Evolutionary conservation across 2,113 vertebrate species (phyloP).

Genomic region (Takifugu bimaculatus): DNA sequence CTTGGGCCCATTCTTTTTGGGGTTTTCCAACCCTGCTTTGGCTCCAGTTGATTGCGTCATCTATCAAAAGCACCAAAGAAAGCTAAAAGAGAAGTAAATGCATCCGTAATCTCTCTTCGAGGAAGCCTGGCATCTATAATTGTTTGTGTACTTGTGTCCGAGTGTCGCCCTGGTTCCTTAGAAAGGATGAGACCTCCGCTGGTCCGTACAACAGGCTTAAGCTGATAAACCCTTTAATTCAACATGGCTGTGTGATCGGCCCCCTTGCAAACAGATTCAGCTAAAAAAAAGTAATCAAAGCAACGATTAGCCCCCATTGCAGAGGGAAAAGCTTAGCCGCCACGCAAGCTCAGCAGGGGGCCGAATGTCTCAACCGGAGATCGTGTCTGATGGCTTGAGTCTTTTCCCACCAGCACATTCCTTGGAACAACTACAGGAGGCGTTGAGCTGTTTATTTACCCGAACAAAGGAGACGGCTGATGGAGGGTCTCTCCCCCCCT

Average conservation of each 20-base stretch:
- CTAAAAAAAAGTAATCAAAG: constrained; percentile 71
- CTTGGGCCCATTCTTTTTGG: constrained; percentile 4
- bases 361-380: constrained; percentile 25
- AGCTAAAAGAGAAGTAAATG: constrained; percentile 32
- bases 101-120: constrained; percentile 64
- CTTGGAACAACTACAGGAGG: neutral
- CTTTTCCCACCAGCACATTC: constrained; percentile 32
- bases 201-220: constrained; percentile 75
- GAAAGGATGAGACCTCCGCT: constrained; percentile 66
- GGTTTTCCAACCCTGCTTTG: constrained; percentile 8
- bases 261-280: constrained; percentile 56
- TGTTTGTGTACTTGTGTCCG: constrained; percentile 67
- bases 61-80: constrained; percentile 20
- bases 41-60: constrained; percentile 18
- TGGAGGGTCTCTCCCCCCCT: neutral
- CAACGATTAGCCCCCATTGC: constrained; percentile 66
- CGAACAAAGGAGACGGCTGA: constrained; percentile 30
- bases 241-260: constrained; percentile 52
- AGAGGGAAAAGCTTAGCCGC: constrained; percentile 62
- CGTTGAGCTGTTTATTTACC: constrained; percentile 23
- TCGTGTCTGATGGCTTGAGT: constrained; percentile 24
- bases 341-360: constrained; percentile 56
- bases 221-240: constrained; percentile 75
- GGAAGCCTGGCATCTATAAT: constrained; percentile 66
- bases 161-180: constrained; percentile 44